Base-by-base conservation (phyloP, 1,140 invertebrate species). In the Drosophila arawakana region DNA sequence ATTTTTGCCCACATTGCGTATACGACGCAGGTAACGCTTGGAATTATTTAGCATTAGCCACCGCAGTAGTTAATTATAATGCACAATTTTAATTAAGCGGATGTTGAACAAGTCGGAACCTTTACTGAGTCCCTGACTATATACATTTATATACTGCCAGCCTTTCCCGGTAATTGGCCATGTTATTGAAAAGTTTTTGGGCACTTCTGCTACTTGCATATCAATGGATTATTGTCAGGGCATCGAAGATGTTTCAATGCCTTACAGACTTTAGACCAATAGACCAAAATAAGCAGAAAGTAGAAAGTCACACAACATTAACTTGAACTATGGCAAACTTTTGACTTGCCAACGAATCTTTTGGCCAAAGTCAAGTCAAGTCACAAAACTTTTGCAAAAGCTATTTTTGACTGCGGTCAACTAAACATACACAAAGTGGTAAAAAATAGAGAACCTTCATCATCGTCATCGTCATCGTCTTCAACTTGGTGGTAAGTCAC, bases 381-480 rank as follows among this genome's bases (percentile, higher is more conserved):
- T 8, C 10, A 50, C 1, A 43, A 78, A 88, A 89, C 39, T 88
- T 89, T 83, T 80, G 78, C 73, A 86, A 88, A 30, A 83, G 84
- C 83, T 88, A 88, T 88, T 88, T 88, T 88, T 88, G 83, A 88
- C 84, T 88, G 83, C 84, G 83, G 83, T 88, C 83, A 86, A 86
- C 83, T 86, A 88, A 86, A 86, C 84, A 86, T 72, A 86, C 84
- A 86, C 80, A 86, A 80, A 83, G 81, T 78, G 65, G 18, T 52
- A 49, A 58, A 50, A 58, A 54, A 43, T 37, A 37, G 69, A 43
- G 13, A 18, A 0, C 6, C 62, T 39, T 34, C 9, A 9, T n/a
- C 37, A 9, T 9, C 37, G 49, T 50, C 49, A 15, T 11, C n/a
- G n/a, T n/a, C n/a, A n/a, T n/a, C 10, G 10, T 50, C 49, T 11